Evolutionary conservation across 92 coral and sea anemone species (phyloP), one percentile per base, ranked within the genome.

Genomic region (Paramuricea clavata): DNA sequence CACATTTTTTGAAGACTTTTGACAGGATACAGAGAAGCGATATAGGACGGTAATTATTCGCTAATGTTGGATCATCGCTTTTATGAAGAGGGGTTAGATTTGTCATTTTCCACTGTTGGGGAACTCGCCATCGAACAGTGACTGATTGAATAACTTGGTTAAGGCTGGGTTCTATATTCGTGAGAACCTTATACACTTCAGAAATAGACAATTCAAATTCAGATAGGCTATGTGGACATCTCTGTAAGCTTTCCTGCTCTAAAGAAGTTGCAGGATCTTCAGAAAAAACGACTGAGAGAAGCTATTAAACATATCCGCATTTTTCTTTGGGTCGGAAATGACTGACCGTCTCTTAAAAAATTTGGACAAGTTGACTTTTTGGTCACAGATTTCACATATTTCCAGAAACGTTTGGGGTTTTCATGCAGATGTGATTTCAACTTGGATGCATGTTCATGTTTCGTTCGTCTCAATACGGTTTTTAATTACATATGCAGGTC

Each of bases 21-120:
- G 90, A 89, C 3, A 75, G n/a, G n/a, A n/a, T n/a, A 43, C 91
- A 78, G 2, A 89, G 69, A 42, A 88, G 81, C 11, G 94, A 92
- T 12, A 81, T 85, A 11, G 92, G 92, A 43, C 90, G 42, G 52
- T 89, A 80, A 42, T 80, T 26, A 49, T n/a, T 27, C 16, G 3
- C 31, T 7, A 62, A 32, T 7, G 27, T 22, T 62, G 12, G 70
- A 7, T 62, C 59, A 64, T 76, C 59, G 21, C 25, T 43, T 31
- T 49, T 36, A 8, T 36, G 42, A 16, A 16, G 25, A 9, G 25
- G 70, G 31, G 21, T 21, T 3, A 35, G 2, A 30, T 27, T 70
- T 22, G 87, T 44, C 6, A 69, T 0, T 83, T 83, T 69, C 62
- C n/a, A n/a, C n/a, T n/a, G n/a, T n/a, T n/a, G 16, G 62, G 74